Evolutionary conservation across 2,797 vertebrate genomes (phyloP).

Genomic region (Coracias cyanogaster): DNA sequence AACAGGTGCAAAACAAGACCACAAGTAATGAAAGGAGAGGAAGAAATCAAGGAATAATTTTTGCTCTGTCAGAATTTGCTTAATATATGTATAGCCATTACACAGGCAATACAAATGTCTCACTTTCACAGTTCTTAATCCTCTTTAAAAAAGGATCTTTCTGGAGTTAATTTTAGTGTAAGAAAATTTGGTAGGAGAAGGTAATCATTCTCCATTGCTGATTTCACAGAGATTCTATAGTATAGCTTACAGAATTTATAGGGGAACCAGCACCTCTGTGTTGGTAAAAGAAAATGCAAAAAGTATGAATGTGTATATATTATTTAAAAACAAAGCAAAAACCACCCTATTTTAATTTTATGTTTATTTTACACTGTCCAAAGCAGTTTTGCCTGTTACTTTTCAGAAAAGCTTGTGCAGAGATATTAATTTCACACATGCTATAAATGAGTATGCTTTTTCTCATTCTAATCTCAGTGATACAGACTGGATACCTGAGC

Average conservation of each 20-base stretch:
- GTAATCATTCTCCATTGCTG: neutral
- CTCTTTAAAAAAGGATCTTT: neutral
- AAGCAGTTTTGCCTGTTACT: neutral
- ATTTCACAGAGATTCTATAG: neutral
- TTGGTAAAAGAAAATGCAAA: neutral
- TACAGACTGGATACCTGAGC: neutral
- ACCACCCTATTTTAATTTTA: neutral
- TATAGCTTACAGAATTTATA: neutral
- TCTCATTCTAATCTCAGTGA: neutral
- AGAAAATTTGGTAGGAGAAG: neutral
- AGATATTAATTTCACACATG: neutral
- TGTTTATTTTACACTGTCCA: neutral
- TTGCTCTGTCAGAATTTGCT: neutral
- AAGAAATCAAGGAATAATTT: slow-evolving; percentile 37
- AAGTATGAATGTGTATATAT: neutral
- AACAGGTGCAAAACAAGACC: slow-evolving; percentile 49
- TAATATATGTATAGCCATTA: neutral
- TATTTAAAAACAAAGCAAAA: neutral
- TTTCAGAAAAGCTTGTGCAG: neutral
- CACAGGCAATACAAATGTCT: neutral
- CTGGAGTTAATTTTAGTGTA: neutral
- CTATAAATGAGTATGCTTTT: neutral
- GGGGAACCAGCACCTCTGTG: neutral
- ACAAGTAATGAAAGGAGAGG: slow-evolving; percentile 2
- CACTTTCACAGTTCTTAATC: neutral